These are phyloP conservation scores for Phaetusa simplex DNA, from an alignment of 2,113 vertebrate genomes.

Conservation along the genomic window DNA sequence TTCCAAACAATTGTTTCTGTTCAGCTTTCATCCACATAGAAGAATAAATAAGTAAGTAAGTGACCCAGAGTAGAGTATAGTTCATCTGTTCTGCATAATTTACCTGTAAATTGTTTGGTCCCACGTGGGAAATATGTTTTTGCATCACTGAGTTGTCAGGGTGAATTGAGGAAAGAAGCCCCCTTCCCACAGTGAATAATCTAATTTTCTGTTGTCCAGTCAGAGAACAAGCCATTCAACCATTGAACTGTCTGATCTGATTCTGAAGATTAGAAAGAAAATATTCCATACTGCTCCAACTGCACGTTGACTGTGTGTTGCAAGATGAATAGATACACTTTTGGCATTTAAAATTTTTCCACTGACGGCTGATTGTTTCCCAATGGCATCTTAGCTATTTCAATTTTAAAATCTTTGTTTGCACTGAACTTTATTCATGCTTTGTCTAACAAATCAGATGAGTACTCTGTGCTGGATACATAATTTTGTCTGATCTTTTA, in stretches of 20 bases:
- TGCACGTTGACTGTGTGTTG: neutral
- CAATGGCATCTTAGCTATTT: slow-evolving; percentile 15
- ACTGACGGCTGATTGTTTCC: neutral
- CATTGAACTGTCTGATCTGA: neutral
- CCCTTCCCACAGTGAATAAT: neutral
- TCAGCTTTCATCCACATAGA: neutral
- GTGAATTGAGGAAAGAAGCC: neutral
- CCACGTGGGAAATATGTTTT: neutral
- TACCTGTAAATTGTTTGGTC: neutral
- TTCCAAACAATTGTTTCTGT: neutral
- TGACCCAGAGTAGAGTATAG: neutral
- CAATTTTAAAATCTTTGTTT: slow-evolving; percentile 37
- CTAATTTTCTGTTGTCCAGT: neutral
- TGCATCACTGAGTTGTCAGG: neutral
- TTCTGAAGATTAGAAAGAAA: slow-evolving; percentile 4
- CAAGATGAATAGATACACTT: neutral
- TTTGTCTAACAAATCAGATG: neutral
- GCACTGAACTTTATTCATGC: slow-evolving; percentile 15
- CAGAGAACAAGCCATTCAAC: neutral
- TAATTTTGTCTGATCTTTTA: slow-evolving; percentile 21
- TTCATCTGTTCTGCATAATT: neutral
- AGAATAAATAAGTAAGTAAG: neutral
- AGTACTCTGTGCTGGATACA: neutral
- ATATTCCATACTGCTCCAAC: neutral
- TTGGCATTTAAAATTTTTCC: neutral